Base-by-base conservation (phyloP, 2,888 invertebrate genomes). In the Taphrorychus bicolor region DNA sequence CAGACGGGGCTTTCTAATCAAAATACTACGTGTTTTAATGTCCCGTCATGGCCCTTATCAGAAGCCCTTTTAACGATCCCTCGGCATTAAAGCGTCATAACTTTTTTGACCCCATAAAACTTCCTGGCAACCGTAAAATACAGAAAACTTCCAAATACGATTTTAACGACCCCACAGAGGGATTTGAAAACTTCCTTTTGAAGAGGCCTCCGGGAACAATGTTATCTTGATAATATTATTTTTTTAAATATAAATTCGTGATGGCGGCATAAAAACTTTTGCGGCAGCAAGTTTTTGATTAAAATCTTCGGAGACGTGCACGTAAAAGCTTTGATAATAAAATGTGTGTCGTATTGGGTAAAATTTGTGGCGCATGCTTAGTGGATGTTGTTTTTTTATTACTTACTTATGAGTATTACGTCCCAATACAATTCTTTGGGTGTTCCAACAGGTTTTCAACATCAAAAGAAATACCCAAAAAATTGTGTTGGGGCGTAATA, bases 81-180 rank as follows among this genome's bases (percentile, higher is more conserved):
- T 14, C 7, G 14, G 45, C 45, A 45, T 45, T 45, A 45, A 45
- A 45, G 16, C 45, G 14, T 45, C 45, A 54, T 18, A 54, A 54
- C 54, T 54, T 54, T 52, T 54, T 54, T 18, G 32, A 19, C 24
- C 54, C 17, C n/a, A 32, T 54, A 54, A 54, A 54, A 24, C 32
- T 54, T 32, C 16, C 32, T 32, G 21, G 52, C 21, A 11, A 22
- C 19, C 52, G 19, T 52, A 18, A 18, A 52, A 18, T 52, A 52
- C 19, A 22, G n/a, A n/a, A 52, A 52, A 52, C 21, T 52, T 52
- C 22, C 22, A 52, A 52, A 48, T 48, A 48, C 7, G 52, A 52
- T 22, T 52, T 52, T 52, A 52, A 52, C 52, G 52, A 52, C 22
- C 19, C 19, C 21, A 19, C 19, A 4, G 52, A 22, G 22, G 45